A percentile compares a stretch with the other conserved stretches of the same genome.
phyloP scores from a whole-genome alignment of 2,797 vertebrate genomes.

The Tauraco hartlaubi region DNA sequence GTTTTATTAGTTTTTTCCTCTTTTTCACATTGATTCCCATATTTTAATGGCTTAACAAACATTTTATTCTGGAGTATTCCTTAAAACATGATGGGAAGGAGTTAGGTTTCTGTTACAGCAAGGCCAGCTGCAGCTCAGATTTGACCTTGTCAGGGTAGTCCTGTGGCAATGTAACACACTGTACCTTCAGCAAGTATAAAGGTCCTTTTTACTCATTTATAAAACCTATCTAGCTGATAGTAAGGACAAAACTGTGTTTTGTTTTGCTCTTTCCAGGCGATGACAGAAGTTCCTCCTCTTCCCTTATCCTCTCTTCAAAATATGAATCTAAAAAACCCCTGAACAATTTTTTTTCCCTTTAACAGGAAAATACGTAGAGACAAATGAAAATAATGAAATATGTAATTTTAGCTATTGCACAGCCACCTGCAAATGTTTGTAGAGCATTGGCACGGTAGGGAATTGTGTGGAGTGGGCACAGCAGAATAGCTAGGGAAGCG shows the following conservation, averaged over 20 bases:
- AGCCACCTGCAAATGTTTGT: not conserved
- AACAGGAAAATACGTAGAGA: not conserved
- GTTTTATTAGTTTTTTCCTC: not conserved
- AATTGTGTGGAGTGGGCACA: not conserved
- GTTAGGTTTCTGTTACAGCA: not conserved
- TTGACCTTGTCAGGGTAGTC: not conserved
- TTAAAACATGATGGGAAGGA: not conserved
- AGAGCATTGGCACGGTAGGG: not conserved
- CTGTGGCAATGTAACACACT: not conserved
- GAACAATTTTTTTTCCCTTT: not conserved
- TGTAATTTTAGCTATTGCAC: not conserved
- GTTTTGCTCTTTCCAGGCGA: not conserved
- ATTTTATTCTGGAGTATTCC: not conserved
- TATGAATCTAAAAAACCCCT: not conserved
- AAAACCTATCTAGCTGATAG: not conserved
- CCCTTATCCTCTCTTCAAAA: not conserved
- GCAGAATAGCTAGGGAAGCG: not conserved
- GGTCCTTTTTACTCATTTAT: not conserved
- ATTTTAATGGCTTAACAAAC: not conserved
- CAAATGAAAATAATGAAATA: not conserved
- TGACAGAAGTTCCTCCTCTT: slow-evolving; percentile 26
- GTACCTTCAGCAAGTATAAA: not conserved
- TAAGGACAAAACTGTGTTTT: not conserved
- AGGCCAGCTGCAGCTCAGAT: not conserved
- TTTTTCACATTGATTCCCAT: not conserved